phyloP scores from a whole-genome alignment of 2,888 invertebrate genomes.

The Bibio marci region DNA sequence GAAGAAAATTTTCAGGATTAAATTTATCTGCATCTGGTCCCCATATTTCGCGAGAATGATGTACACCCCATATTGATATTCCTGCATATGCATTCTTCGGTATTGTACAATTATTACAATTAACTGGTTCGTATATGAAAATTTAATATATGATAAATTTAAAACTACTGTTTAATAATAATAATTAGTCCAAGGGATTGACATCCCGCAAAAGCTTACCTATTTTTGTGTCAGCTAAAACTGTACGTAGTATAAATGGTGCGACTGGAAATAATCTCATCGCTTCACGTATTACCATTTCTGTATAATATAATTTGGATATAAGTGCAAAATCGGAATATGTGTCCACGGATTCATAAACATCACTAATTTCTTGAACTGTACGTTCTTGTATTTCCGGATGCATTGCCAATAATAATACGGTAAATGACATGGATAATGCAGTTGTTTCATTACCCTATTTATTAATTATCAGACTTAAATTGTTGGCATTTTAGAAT shows the following conservation, averaged over 20 bases:
- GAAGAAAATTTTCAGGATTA: constrained; percentile 9
- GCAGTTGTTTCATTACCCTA: constrained; percentile 5
- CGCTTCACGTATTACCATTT: constrained; percentile 4
- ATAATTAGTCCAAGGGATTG: no score
- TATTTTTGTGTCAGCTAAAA: constrained; percentile 1
- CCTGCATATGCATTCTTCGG: constrained; percentile 4
- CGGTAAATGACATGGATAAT: background rate
- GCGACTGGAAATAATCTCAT: constrained; percentile 6
- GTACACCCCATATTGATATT: constrained; percentile 5
- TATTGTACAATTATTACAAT: constrained; percentile 3
- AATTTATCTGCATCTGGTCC: constrained; percentile 7
- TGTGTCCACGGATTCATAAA: background rate
- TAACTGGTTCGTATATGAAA: no score
- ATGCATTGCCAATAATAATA: constrained; percentile 7
- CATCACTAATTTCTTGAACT: background rate
- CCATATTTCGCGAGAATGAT: constrained; percentile 6
- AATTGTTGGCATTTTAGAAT: no score
- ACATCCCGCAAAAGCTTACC: no score
- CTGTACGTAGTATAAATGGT: constrained; percentile 3
- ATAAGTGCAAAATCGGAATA: background rate
- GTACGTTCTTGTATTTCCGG: constrained; percentile 2
- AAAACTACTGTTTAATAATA: no score
- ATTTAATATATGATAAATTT: no score
- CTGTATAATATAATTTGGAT: constrained; percentile 3
- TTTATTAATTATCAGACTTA: no score